Evolutionary conservation across 2,113 vertebrate species (phyloP), one percentile per base, ranked within the genome.

Genomic region (Tichodroma muraria): DNA sequence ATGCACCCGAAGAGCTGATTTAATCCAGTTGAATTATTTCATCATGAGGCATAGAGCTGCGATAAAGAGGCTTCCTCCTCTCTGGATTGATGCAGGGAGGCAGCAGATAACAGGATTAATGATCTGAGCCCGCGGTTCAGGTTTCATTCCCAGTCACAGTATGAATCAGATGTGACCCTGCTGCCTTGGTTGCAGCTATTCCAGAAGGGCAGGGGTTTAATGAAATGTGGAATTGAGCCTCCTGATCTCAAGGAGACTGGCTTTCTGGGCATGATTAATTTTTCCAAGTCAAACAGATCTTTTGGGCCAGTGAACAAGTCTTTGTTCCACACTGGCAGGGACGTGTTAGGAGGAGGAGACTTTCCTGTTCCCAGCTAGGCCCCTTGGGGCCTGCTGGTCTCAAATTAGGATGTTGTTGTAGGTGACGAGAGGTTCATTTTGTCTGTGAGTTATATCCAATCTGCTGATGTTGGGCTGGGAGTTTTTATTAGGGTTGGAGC

Each of bases 21-120:
- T 93, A 95, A 95, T 96, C 93, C 94, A 93, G 37, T 68, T 90
- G 91, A 95, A 93, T 96, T 96, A 95, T 97, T 95, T 94, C 93
- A 95, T 95, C 85, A 8, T 91, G 88, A 93, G 89, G 66, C 90
- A 90, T 4, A 94, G 85, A 83, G 56, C 89, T 1, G 25, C 22
- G 82, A 95, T 96, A 95, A 95, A 89, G 93, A 86, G 76, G 79
- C 89, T 90, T 95, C 93, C 95, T 95, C 86, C 91, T 88, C 95
- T 75, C 93, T 45, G 93, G 93, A 64, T 52, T 88, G 94, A 70
- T 93, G 93, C 89, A 83, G 88, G 93, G 88, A 97, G 91, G 87
- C 95, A 97, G 88, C 90, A 95, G 93, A 94, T 95, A 97, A 96
- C 94, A 96, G 95, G 96, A 96, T 95, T 96, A 96, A 95, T 94